Evolutionary conservation across 2,888 invertebrate genomes (phyloP).

Genomic region (Amblyjoppa fuscipennis): DNA sequence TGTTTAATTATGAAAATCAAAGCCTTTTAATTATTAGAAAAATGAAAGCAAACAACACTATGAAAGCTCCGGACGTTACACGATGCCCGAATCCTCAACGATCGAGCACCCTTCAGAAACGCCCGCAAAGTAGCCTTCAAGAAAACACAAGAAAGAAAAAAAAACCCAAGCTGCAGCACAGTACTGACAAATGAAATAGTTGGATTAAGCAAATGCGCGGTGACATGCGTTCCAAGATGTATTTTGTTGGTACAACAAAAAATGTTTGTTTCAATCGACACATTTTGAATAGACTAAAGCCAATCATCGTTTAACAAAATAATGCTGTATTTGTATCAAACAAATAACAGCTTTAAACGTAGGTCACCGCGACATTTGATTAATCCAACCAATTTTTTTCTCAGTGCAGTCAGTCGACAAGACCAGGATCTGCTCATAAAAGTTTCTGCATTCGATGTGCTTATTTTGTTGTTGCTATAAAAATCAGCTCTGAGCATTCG

Average conservation of each 20-base stretch:
- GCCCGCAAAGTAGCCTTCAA: slow-evolving; percentile 1
- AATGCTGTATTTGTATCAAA: too few species aligned
- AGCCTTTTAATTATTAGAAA: background rate
- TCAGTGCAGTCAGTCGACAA: background rate
- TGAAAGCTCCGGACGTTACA: slow-evolving; percentile 37
- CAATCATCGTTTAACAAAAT: too few species aligned
- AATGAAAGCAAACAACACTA: slow-evolving; percentile 62
- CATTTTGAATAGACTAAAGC: too few species aligned
- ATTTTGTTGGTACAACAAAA: too few species aligned
- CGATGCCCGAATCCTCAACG: slow-evolving; percentile 59
- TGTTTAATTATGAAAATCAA: background rate
- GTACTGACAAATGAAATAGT: too few species aligned
- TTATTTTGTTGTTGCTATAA: too few species aligned
- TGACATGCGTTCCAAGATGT: too few species aligned
- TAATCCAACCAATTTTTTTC: too few species aligned
- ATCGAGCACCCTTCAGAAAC: slow-evolving; percentile 3
- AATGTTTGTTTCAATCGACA: too few species aligned
- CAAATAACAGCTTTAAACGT: too few species aligned
- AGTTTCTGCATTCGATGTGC: background rate
- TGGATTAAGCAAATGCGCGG: too few species aligned
- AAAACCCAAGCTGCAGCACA: background rate
- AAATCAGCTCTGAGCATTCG: background rate
- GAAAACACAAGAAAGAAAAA: background rate
- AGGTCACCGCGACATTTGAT: too few species aligned
- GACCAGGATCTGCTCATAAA: background rate